Evolutionary conservation across 1,140 invertebrate species (phyloP).

Genomic region (Lerema accius): DNA sequence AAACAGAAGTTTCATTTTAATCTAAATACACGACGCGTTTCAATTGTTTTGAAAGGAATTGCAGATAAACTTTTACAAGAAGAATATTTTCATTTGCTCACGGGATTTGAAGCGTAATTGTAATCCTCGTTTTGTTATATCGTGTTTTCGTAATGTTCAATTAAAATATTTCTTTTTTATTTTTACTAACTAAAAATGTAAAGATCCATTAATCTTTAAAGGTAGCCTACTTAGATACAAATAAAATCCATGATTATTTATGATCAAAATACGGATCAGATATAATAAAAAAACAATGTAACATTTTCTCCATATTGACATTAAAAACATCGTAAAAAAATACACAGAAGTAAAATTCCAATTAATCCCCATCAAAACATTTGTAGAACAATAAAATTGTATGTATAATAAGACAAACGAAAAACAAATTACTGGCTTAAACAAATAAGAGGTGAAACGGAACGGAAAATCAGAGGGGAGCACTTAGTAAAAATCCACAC

Average conservation of each 20-base stretch:
- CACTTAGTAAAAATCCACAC: constrained; percentile 49
- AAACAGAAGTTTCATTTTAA: neutral
- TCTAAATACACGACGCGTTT: neutral
- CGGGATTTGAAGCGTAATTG: neutral
- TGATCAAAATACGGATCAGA: too few relatives aligned
- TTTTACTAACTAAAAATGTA: too few relatives aligned
- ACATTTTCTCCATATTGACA: too few relatives aligned
- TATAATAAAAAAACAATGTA: too few relatives aligned
- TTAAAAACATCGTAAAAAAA: neutral
- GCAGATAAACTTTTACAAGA: neutral
- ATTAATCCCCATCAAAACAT: too few relatives aligned
- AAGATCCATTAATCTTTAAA: too few relatives aligned
- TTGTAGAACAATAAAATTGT: constrained; percentile 4
- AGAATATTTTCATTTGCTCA: neutral
- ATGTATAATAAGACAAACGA: neutral
- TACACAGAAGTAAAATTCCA: too few relatives aligned
- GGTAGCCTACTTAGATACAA: too few relatives aligned
- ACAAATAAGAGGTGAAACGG: constrained; percentile 33
- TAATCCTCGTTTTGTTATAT: neutral
- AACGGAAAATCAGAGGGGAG: constrained; percentile 41
- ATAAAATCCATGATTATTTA: too few relatives aligned
- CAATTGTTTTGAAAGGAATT: neutral
- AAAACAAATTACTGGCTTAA: constrained; percentile 42
- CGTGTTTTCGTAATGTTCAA: too few relatives aligned
- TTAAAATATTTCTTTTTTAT: too few relatives aligned